phyloP scores from a whole-genome alignment of 2,113 vertebrate species.

The Clarias magur region DNA sequence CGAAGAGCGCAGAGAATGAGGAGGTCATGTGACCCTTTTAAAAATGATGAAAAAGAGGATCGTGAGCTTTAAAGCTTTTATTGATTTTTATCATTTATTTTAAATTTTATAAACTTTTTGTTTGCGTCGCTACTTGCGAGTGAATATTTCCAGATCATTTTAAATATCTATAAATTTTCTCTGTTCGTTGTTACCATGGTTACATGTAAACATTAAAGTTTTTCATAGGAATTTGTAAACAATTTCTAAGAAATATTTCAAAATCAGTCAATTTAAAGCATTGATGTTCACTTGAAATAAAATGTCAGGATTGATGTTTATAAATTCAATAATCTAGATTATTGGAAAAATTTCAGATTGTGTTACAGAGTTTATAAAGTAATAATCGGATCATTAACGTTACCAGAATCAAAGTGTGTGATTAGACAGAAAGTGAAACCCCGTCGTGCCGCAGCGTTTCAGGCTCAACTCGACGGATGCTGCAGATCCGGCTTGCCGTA shows the following conservation, averaged over 20 bases:
- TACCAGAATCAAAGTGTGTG: neutral
- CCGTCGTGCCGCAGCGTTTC: neutral
- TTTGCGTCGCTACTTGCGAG: neutral
- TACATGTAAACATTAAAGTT: too few species aligned
- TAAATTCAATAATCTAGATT: neutral
- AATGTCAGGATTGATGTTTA: neutral
- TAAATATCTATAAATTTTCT: neutral
- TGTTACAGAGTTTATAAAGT: too few species aligned
- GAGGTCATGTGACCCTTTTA: neutral
- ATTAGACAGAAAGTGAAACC: neutral
- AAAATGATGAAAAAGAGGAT: neutral
- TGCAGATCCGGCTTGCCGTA: neutral
- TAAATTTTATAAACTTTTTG: too few species aligned
- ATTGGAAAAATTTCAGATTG: neutral
- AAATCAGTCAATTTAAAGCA: neutral
- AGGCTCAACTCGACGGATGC: neutral
- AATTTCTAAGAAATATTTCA: neutral
- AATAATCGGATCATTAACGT: neutral
- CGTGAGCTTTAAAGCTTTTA: too few species aligned
- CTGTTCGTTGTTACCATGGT: too few species aligned
- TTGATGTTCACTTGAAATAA: neutral
- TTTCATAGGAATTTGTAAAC: neutral
- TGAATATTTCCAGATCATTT: neutral
- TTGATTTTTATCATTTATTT: too few species aligned
- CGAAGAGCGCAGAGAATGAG: too few species aligned